Evolutionary conservation across 2,113 vertebrate genomes (phyloP), one percentile per base, ranked within the genome.

Genomic region (Datnioides undecimradiatus): DNA sequence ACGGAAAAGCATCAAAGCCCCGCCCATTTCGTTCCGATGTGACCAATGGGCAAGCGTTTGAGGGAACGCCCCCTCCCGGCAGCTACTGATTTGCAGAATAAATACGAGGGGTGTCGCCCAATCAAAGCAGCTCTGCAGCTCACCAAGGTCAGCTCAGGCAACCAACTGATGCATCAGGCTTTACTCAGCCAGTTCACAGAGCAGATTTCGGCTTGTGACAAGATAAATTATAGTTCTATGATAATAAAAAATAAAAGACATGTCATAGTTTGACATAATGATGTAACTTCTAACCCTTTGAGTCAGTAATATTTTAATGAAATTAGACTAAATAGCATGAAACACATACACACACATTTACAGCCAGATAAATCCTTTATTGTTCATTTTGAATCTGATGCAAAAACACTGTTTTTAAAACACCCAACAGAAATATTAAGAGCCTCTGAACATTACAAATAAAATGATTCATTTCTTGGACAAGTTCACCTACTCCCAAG

Each of bases 131-230:
- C 48, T 3, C 40, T 55, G 29, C 23, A 23, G 73, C 69, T 55
- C 23, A 38, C 6, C 48, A 38, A 73, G 79, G 73, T 87, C 85
- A 83, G n/a, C 4, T 68, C 65, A 76, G 79, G 77, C n/a, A 10
- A 80, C 36, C 34, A 34, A 19, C 45, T 69, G 40, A 48, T 70
- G 68, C 54, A 5, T 16, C 48, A 12, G 21, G 8, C n/a, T n/a
- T n/a, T n/a, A n/a, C n/a, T n/a, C n/a, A n/a, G n/a, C n/a, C n/a
- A 38, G 48, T 41, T 29, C 14, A 13, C 21, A 13, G 2, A 3
- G 23, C 10, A 23, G 7, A 23, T 4, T 36, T 1, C 7, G 11
- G 23, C 5, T 5, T 59, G 7, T 13, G n/a, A 13, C 11, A 36
- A 23, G 31, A 21, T 6, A 11, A 58, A 0, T 11, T 3, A n/a